Base-by-base conservation (phyloP, 2,888 invertebrate genomes). In the Lasioglossum lativentre region DNA sequence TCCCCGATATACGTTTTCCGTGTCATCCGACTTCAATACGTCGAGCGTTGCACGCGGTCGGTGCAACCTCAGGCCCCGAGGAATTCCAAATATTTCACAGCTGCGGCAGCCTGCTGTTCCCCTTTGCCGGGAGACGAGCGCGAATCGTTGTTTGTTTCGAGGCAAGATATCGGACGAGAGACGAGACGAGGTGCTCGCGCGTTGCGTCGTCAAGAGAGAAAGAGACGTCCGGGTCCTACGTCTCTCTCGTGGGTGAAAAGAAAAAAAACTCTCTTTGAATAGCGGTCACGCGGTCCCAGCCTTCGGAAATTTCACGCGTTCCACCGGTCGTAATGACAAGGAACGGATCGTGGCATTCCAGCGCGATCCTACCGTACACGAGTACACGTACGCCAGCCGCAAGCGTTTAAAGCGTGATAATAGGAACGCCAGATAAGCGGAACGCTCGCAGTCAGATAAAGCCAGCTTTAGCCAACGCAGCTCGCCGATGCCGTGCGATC, bases 351-450 rank as follows among this genome's bases (percentile, higher is more conserved):
- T 14, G 40, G 23, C 27, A 40, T n/a, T 34, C 19, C 16, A 42
- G 16, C 16, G 38, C 34, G 66, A 81, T 72, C 45, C 12, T 10
- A 12, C 23, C 6, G 10, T 38, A 52, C 23, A 19, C 47, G 59
- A 40, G 5, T 45, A 63, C 27, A 30, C 47, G 70, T 47, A 63
- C 42, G 12, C 42, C 34, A 30, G 59, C 34, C 52, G 56, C 16
- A 8, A 34, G n/a, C 30, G 23, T 47, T 80, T 34, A 66, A 66
- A 71, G 12, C 30, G 40, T 40, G 75, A 84, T 79, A 68, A 84
- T 66, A 71, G 38, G 30, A 19, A 56, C 16, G 27, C 34, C 45
- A 83, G 85, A 84, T 85, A 84, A 84, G 73, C 27, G 42, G 14
- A 47, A 47, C 68, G 68, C 38, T 30, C 40, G 68, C 72, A 30